Conservation (phyloP, 2,888 invertebrate species). For the Dasypogon diadema region DNA sequence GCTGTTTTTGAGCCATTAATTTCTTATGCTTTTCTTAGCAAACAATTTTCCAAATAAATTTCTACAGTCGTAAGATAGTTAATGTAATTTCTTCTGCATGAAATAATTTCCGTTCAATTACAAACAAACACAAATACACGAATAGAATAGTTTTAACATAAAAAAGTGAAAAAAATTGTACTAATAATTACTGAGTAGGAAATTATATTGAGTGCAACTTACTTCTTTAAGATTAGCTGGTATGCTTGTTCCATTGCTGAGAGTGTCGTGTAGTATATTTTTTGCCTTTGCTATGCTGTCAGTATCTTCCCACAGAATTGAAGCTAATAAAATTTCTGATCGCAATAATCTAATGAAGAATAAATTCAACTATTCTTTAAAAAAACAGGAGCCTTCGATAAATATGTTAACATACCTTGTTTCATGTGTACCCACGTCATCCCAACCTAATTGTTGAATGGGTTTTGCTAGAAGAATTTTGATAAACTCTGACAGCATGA, state of each 20-base stretch:
- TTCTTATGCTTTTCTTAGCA: no score
- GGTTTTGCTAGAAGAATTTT: constrained; percentile 66
- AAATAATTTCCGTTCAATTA: no score
- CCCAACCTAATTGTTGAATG: constrained; percentile 66
- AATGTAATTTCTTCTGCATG: no score
- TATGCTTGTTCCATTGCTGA: constrained; percentile 65
- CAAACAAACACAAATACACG: no score
- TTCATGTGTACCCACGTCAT: constrained; percentile 65
- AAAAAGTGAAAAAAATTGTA: no score
- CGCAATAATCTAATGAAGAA: constrained; percentile 63
- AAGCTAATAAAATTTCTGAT: constrained; percentile 66
- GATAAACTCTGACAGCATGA: constrained; percentile 68
- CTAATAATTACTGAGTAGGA: no score
- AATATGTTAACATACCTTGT: constrained; percentile 60
- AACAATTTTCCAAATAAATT: no score
- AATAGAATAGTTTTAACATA: no score
- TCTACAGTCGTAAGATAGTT: no score
- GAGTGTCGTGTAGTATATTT: constrained; percentile 65
- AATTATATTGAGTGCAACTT: constrained; percentile 46
- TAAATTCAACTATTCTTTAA: no score
- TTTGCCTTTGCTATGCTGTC: constrained; percentile 66
- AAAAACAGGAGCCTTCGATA: background rate
- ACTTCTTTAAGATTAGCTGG: constrained; percentile 68
- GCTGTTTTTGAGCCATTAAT: no score
- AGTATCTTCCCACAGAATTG: constrained; percentile 68